Evolutionary conservation across 2,888 invertebrate genomes (phyloP).

Genomic region (Mechanitis messenoides): DNA sequence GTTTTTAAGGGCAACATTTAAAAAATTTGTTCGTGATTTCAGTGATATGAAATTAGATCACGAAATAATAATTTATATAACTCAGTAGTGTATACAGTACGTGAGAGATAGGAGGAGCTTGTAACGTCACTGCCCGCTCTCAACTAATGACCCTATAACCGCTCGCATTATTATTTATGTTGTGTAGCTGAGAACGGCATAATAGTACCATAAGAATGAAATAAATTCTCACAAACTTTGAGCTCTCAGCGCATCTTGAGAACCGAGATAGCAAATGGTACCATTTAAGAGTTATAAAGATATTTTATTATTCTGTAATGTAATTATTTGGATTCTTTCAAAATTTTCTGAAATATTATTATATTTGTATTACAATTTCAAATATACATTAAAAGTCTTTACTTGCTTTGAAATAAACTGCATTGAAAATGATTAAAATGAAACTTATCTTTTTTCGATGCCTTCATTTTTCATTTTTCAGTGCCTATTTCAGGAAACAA

Average conservation of each 20-base stretch:
- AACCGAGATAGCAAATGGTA: slow-evolving; percentile 65
- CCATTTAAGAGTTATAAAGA: slow-evolving; percentile 50
- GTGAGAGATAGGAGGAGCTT: slow-evolving; percentile 37
- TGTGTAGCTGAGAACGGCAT: slow-evolving; percentile 73
- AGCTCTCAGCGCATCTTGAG: slow-evolving; percentile 65
- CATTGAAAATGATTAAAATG: not conserved
- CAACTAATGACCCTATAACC: slow-evolving; percentile 73
- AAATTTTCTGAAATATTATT: slow-evolving; percentile 5
- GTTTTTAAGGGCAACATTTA: slow-evolving; percentile 7
- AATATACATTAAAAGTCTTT: no score
- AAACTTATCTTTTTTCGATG: slow-evolving; percentile 20
- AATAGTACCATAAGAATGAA: slow-evolving; percentile 74
- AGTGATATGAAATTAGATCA: slow-evolving; percentile 32
- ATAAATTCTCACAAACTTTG: slow-evolving; percentile 71
- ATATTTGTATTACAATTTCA: not conserved
- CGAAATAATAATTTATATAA: slow-evolving; percentile 32
- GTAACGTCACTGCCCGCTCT: slow-evolving; percentile 60
- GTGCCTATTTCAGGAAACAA: slow-evolving; percentile 25
- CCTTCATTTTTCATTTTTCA: slow-evolving; percentile 18
- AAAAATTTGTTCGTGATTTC: slow-evolving; percentile 21
- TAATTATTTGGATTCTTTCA: slow-evolving; percentile 22
- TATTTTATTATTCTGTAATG: slow-evolving; percentile 37
- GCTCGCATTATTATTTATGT: slow-evolving; percentile 74
- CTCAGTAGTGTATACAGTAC: slow-evolving; percentile 33
- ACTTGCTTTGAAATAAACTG: no score